Conservation (phyloP, 2,888 invertebrate genomes). For the Nemoura dubitans region DNA sequence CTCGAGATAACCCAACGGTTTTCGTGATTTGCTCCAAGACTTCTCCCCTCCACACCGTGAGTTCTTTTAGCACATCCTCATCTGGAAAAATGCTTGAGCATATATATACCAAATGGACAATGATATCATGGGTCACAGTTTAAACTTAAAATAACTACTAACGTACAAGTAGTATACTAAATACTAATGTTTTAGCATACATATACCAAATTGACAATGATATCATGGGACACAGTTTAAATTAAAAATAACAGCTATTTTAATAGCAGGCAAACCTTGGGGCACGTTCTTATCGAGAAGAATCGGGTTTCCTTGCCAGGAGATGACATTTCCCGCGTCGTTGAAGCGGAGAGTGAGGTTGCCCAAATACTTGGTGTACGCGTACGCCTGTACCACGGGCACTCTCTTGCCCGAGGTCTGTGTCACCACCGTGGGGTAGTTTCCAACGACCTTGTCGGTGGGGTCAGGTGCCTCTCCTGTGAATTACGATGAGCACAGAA, state of each 20-base stretch:
- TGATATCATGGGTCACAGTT: no score
- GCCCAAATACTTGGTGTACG: slow-evolving; percentile 91
- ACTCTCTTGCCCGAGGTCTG: slow-evolving; percentile 76
- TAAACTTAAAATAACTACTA: no score
- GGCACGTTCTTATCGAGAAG: slow-evolving; percentile 72
- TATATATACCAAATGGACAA: slow-evolving; percentile 40
- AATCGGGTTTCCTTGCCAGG: slow-evolving; percentile 78
- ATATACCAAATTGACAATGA: slow-evolving; percentile 36
- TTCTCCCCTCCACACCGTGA: slow-evolving; percentile 68
- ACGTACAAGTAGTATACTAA: no score
- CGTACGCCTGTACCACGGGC: slow-evolving; percentile 89
- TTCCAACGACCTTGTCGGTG: slow-evolving; percentile 70
- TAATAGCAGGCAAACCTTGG: slow-evolving; percentile 65
- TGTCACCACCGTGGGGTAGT: slow-evolving; percentile 78
- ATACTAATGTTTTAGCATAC: no score
- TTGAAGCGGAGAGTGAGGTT: slow-evolving; percentile 76
- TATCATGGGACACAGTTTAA: no score
- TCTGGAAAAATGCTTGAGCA: no score
- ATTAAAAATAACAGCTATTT: no score
- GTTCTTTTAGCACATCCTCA: slow-evolving; percentile 66
- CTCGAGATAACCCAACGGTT: slow-evolving; percentile 74
- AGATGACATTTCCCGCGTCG: slow-evolving; percentile 72
- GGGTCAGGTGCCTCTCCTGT: slow-evolving; percentile 67
- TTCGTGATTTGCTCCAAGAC: slow-evolving; percentile 64
- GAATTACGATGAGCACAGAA: no score